Evolutionary conservation across 1,140 invertebrate species (phyloP), one percentile per base, ranked within the genome.

Genomic region (Drosophila azteca): DNA sequence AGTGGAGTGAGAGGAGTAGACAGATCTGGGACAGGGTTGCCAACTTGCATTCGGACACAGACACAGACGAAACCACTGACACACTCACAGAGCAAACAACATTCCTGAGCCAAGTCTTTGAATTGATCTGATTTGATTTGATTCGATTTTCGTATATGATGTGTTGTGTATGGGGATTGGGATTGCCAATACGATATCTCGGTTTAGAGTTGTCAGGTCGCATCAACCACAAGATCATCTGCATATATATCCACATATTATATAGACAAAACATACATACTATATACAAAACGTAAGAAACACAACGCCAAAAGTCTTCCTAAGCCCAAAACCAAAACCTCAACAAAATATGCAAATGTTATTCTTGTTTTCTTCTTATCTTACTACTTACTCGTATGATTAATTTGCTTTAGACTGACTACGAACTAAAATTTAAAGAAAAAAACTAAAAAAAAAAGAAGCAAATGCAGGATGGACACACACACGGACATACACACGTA

Each of bases 281-380:
- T 39, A 39, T 39, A 39, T 39, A 39, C 35, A 59, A 78, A 77
- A 81, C 66, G 44, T 69, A 69, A 76, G 77, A 82, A 78, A 85
- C 74, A 78, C 74, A 88, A 88, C 84, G 83, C 83, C 79, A 88
- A 88, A 88, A 83, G 83, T 88, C 83, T 88, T 88, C 83, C 83
- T 88, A 83, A 88, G 79, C 84, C 71, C 79, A 79, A 61, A 63
- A 72, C 58, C 58, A 67, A 48, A 52, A 60, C 46, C 67, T 63
- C 29, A 63, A 73, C 65, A 64, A 60, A 64, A 65, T 45, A 69
- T 59, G 62, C 57, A 66, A 61, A 60, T 53, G 48, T 62, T 54
- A 43, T 51, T 61, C 46, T 55, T 52, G 66, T 57, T 52, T 59
- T 45, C 55, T 6, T 74, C 60, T 58, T 64, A 51, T 74, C 60